Conservation (phyloP, 1,140 invertebrate genomes). For the Augochlora pura region DNA sequence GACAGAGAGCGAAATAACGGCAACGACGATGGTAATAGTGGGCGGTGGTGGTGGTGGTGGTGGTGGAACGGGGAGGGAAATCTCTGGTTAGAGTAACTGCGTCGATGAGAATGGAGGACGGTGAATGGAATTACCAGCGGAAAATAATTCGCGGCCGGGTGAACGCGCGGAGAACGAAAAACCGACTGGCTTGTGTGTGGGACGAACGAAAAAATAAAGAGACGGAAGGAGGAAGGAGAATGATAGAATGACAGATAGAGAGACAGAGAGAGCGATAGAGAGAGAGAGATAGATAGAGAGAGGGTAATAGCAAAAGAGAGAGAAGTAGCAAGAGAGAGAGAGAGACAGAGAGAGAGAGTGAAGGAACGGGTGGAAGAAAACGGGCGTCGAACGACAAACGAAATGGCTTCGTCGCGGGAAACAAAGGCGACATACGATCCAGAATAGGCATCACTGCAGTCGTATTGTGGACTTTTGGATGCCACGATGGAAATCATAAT, state of each 20-base stretch:
- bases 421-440: conserved; percentile 74
- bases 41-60: too few relatives aligned
- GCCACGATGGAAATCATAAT: conserved; percentile 70
- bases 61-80: conserved; percentile 1
- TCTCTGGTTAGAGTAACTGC: conserved; percentile 3
- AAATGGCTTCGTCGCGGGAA: conserved; percentile 50
- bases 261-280: too few relatives aligned
- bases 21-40: too few relatives aligned
- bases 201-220: background rate
- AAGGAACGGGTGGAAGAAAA: conserved; percentile 57
- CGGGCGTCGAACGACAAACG: conserved; percentile 28
- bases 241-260: too few relatives aligned
- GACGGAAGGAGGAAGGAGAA: too few relatives aligned
- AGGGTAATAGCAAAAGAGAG: too few relatives aligned
- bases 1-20: conserved; percentile 1
- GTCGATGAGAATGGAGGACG: conserved; percentile 47
- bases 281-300: too few relatives aligned
- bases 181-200: too few relatives aligned
- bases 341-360: too few relatives aligned
- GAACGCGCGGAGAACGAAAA: conserved; percentile 14
- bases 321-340: too few relatives aligned
- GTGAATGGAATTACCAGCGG: conserved; percentile 30
- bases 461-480: conserved; percentile 82
- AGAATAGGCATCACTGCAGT: conserved; percentile 82
- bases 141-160: conserved; percentile 5